Percentiles rank a stretch among this genome's conserved stretches.
Conservation (phyloP, 2,113 vertebrate species). For the Lichenostomus cassidix region DNA sequence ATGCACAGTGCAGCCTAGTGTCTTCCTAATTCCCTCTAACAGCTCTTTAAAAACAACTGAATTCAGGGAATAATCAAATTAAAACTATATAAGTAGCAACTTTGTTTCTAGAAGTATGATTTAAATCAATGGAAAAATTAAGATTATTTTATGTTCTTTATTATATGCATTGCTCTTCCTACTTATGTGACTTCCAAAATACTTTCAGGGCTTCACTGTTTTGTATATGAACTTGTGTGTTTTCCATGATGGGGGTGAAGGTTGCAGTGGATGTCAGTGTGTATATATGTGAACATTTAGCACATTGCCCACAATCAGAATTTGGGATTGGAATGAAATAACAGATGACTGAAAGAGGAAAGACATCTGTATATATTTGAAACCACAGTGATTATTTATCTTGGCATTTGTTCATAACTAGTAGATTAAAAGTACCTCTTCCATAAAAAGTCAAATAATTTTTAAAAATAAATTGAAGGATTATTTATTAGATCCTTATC, state of each 20-base stretch:
- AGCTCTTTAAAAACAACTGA: not conserved
- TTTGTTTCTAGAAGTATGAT: not conserved
- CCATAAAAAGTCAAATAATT: not conserved
- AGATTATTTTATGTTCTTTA: not conserved
- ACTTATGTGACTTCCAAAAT: not conserved
- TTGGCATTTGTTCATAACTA: not conserved
- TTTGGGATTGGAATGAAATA: not conserved
- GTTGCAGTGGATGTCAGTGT: not conserved
- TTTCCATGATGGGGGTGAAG: not conserved
- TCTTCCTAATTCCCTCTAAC: not conserved
- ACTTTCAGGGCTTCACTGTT: not conserved
- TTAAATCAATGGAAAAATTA: not conserved
- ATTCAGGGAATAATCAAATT: not conserved
- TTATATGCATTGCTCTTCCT: not conserved
- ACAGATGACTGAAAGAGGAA: conserved; percentile 7
- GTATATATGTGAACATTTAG: conserved; percentile 11
- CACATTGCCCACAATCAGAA: conserved; percentile 5
- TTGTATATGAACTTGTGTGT: not conserved
- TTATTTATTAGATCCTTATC: conserved; percentile 13
- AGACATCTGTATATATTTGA: conserved; percentile 29
- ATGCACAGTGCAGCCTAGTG: not conserved
- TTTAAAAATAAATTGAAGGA: not conserved
- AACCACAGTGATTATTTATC: conserved; percentile 5
- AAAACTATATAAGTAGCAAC: not conserved
- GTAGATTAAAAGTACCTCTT: not conserved